These are phyloP conservation scores for Lathronympha strigana DNA, from an alignment of 2,888 invertebrate genomes.

Conservation along the genomic window DNA sequence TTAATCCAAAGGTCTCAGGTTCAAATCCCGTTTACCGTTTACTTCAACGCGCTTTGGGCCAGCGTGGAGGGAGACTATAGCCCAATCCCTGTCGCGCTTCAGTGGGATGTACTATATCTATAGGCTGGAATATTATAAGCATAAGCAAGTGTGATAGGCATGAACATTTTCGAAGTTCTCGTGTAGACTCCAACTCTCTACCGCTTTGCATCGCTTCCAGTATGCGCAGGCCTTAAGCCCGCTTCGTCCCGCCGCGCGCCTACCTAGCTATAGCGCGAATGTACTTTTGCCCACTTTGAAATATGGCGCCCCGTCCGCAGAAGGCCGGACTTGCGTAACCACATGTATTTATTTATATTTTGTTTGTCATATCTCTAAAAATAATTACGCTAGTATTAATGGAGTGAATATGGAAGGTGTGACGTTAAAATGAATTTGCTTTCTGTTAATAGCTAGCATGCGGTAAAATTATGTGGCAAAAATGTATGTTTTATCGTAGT, in stretches of 20 bases:
- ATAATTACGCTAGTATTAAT: constrained; percentile 5
- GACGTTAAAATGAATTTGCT: not conserved
- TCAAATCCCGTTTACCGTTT: too few species aligned
- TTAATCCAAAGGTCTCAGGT: too few species aligned
- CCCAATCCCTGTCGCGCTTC: too few species aligned
- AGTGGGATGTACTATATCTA: too few species aligned
- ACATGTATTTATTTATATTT: constrained; percentile 35
- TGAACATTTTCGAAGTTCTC: too few species aligned
- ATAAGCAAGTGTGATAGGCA: too few species aligned
- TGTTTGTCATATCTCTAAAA: constrained; percentile 21
- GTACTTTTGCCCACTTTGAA: constrained; percentile 84
- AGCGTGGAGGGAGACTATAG: too few species aligned
- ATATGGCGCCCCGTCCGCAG: constrained; percentile 67
- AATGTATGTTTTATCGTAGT: not conserved
- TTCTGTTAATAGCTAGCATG: not conserved
- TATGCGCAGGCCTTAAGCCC: constrained; percentile 57
- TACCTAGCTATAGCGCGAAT: constrained; percentile 83
- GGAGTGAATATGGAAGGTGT: not conserved
- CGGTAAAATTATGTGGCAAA: not conserved
- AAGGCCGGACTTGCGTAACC: constrained; percentile 60
- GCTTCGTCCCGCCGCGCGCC: constrained; percentile 77
- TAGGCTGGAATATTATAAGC: too few species aligned
- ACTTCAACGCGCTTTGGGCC: too few species aligned
- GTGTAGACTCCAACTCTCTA: not conserved
- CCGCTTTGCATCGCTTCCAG: constrained; percentile 2